These are phyloP conservation scores for Rosalia funebris DNA, from an alignment of 2,888 invertebrate genomes.

Conservation along the genomic window DNA sequence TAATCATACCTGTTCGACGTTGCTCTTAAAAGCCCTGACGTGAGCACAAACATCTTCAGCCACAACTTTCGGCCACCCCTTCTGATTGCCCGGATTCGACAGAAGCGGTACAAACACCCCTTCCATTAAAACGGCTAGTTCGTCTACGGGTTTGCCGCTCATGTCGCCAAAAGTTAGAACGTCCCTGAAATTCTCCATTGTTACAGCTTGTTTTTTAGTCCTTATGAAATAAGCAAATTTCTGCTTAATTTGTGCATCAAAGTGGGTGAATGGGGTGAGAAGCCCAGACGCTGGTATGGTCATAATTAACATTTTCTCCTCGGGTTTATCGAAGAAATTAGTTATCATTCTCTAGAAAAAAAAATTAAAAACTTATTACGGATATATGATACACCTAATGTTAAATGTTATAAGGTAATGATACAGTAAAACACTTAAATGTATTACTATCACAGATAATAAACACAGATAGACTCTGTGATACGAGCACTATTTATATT, in stretches of 20 bases:
- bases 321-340: slow-evolving; percentile 67
- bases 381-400: too few relatives aligned
- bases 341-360: slow-evolving; percentile 66
- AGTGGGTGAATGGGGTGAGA: slow-evolving; percentile 73
- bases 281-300: slow-evolving; percentile 71
- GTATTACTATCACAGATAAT: too few relatives aligned
- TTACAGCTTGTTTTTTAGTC: slow-evolving; percentile 70
- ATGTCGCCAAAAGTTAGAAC: slow-evolving; percentile 76
- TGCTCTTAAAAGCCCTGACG: slow-evolving; percentile 74
- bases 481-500: too few relatives aligned
- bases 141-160: slow-evolving; percentile 76
- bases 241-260: slow-evolving; percentile 70
- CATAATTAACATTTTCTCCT: slow-evolving; percentile 68
- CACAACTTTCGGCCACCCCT: slow-evolving; percentile 79
- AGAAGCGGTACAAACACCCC: slow-evolving; percentile 79
- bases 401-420: too few relatives aligned
- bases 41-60: slow-evolving; percentile 77
- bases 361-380: too few relatives aligned
- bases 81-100: slow-evolving; percentile 76
- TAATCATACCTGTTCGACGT: slow-evolving; percentile 71
- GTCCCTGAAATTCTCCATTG: slow-evolving; percentile 68
- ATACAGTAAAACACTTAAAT: too few relatives aligned
- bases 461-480: too few relatives aligned
- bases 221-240: slow-evolving; percentile 85
- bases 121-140: slow-evolving; percentile 69